Percentiles rank a stretch among this genome's conserved stretches.
These are phyloP conservation scores for Zosterops japonicus DNA, from an alignment of 2,113 vertebrate genomes.

Conservation along the genomic window DNA sequence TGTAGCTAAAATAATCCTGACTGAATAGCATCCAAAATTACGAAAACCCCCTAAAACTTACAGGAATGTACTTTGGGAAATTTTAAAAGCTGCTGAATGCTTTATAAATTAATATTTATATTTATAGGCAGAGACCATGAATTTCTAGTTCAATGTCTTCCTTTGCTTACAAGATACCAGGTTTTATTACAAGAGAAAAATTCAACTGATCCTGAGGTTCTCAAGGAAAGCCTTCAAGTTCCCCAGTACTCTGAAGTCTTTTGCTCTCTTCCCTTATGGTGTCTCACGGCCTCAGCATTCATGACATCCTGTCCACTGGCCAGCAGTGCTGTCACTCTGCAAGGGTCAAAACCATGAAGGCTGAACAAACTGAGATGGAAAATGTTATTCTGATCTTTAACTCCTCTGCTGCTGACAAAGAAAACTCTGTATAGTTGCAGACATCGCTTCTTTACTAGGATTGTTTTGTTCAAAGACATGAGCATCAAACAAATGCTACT, in stretches of 20 bases:
- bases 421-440: background rate
- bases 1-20: background rate
- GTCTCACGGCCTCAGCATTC: background rate
- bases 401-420: background rate
- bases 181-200: background rate
- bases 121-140: background rate
- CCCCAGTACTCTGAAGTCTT: background rate
- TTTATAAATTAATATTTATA: background rate
- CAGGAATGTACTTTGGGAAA: background rate
- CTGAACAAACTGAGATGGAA: background rate
- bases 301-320: background rate
- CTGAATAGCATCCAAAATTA: background rate
- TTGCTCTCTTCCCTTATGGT: background rate
- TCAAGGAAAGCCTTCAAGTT: background rate
- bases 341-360: background rate
- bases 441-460: background rate
- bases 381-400: background rate
- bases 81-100: background rate
- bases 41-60: background rate
- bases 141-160: background rate
- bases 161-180: background rate
- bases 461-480: background rate
- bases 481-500: background rate
- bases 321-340: background rate
- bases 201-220: background rate